phyloP scores from a whole-genome alignment of 2,888 invertebrate genomes.

The Ceramica pisi region DNA sequence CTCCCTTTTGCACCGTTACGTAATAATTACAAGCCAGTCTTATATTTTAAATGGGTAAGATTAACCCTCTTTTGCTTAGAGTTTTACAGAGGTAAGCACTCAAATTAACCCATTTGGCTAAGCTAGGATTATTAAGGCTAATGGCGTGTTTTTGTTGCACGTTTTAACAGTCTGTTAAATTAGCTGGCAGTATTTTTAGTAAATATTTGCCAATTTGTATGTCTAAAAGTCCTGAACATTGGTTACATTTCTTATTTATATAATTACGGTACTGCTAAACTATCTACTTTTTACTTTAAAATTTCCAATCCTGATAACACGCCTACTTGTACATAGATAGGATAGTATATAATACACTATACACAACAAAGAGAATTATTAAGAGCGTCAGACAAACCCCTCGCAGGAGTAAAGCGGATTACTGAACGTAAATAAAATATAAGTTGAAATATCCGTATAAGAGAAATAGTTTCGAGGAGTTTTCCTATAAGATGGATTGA shows the following conservation, averaged over 20 bases:
- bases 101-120: slow-evolving; percentile 52
- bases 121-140: slow-evolving; percentile 48
- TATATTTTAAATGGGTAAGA: slow-evolving; percentile 41
- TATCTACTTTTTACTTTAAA: too few species aligned
- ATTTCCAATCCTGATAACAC: background rate
- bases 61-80: slow-evolving; percentile 36
- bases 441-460: slow-evolving; percentile 36
- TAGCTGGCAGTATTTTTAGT: slow-evolving; percentile 22
- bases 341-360: background rate
- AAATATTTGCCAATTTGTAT: background rate
- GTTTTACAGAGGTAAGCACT: slow-evolving; percentile 34
- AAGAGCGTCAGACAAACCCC: slow-evolving; percentile 27
- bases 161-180: slow-evolving; percentile 36
- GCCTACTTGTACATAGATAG: too few species aligned
- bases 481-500: slow-evolving; percentile 24
- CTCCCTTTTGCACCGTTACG: slow-evolving; percentile 16
- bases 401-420: slow-evolving; percentile 46
- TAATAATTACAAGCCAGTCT: slow-evolving; percentile 29
- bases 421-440: slow-evolving; percentile 49
- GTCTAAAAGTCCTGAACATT: background rate
- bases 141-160: slow-evolving; percentile 46
- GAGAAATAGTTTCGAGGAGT: slow-evolving; percentile 28
- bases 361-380: slow-evolving; percentile 37
- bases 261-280: too few species aligned
- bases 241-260: too few species aligned